Evolutionary conservation across 2,888 invertebrate genomes (phyloP), one percentile per base, ranked within the genome.

Genomic region (Pelosia muscerda): DNA sequence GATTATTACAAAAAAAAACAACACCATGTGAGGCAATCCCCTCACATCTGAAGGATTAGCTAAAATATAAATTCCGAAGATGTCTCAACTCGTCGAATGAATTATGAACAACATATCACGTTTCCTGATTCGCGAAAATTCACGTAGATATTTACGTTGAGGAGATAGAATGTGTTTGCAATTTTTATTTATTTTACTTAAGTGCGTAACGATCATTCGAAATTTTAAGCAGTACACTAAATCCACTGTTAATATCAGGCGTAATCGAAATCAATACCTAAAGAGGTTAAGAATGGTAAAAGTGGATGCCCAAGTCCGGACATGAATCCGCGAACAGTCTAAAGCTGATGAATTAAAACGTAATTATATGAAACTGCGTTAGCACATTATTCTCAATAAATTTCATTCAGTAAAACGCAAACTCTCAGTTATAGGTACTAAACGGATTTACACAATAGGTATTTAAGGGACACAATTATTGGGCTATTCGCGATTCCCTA

Each of bases 41-140:
- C 66, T 63, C 61, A 54, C 75, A 67, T 65, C 60, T 65, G 71
- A 72, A 63, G 81, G 84, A 87, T 86, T 85, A 85, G 74, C 81
- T 79, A 75, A 87, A 82, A 86, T 82, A 87, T 83, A 86, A 84
- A 84, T 83, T 84, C 73, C 83, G 76, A 80, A 85, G 81, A 84
- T 81, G 79, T 82, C 75, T 81, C 76, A 70, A 79, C 71, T 81
- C 84, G 75, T 75, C 80, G 81, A 84, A 89, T 88, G 85, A 88
- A 88, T 88, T 87, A 88, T 86, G 83, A 85, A 88, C 79, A 81
- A 77, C 66, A 85, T 78, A 74, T 74, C 79, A 75, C 77, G 75
- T 86, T 75, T 76, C 73, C 66, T 68, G 72, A 77, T 78, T 76
- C 66, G 58, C 66, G 65, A 74, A 74, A 74, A 77, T 72, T 69